These are phyloP conservation scores for Tetramorium bicarinatum DNA, from an alignment of 2,888 invertebrate genomes.

Conservation along the genomic window DNA sequence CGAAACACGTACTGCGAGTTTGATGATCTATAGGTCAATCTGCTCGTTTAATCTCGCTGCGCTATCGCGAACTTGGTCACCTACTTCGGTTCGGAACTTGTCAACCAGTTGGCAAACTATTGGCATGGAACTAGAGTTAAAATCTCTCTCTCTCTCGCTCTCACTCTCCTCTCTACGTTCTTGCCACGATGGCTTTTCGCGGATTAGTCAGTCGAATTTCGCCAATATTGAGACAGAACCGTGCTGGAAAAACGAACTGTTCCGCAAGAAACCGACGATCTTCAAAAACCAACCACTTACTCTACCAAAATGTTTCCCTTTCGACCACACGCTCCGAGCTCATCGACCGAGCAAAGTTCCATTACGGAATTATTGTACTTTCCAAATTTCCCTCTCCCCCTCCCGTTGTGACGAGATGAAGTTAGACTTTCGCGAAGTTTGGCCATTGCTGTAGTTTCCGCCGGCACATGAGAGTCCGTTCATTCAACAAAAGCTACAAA, in stretches of 20 bases:
- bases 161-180: constrained; percentile 28
- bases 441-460: constrained; percentile 36
- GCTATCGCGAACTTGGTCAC: constrained; percentile 71
- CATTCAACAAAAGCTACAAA: constrained; percentile 43
- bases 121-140: constrained; percentile 47
- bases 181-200: constrained; percentile 16
- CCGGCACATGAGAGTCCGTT: constrained; percentile 27
- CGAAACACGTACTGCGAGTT: constrained; percentile 52
- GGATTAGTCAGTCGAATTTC: constrained; percentile 68
- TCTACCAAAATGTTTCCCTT: constrained; percentile 43
- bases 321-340: constrained; percentile 29
- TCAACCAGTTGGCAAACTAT: constrained; percentile 76
- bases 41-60: constrained; percentile 58
- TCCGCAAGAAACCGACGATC: constrained; percentile 27
- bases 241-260: constrained; percentile 63
- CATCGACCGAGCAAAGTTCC: constrained; percentile 42
- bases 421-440: constrained; percentile 48
- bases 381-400: constrained; percentile 37
- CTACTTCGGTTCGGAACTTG: constrained; percentile 72
- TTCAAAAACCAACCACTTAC: constrained; percentile 18
- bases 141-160: constrained; percentile 1
- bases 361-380: constrained; percentile 56
- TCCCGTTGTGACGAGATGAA: constrained; percentile 38
- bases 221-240: constrained; percentile 44
- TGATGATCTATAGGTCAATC: constrained; percentile 57